phyloP scores from a whole-genome alignment of 2,888 invertebrate genomes.

The Spodoptera littoralis region DNA sequence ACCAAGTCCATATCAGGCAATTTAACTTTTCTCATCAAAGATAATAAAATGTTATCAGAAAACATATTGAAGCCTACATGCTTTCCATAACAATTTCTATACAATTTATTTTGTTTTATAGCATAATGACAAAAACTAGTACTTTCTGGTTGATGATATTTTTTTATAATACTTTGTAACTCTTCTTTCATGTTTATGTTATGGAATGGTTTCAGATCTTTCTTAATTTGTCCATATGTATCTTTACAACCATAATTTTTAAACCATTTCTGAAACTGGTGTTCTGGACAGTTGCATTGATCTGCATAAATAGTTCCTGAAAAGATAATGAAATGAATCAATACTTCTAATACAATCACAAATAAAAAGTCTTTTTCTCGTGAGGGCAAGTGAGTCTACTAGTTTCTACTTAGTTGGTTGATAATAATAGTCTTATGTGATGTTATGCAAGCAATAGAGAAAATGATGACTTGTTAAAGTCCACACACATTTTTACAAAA shows the following conservation, averaged over 20 bases:
- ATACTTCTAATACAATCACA: no score
- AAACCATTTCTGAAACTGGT: slow-evolving; percentile 90
- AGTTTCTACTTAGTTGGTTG: no score
- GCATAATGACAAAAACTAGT: slow-evolving; percentile 97
- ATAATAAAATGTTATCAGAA: slow-evolving; percentile 95
- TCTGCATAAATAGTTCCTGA: slow-evolving; percentile 93
- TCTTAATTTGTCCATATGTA: slow-evolving; percentile 91
- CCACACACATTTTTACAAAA: no score
- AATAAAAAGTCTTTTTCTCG: no score
- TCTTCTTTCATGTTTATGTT: slow-evolving; percentile 91
- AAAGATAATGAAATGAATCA: slow-evolving; percentile 44
- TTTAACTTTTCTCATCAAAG: slow-evolving; percentile 93
- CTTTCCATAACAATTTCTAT: slow-evolving; percentile 97
- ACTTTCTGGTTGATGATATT: slow-evolving; percentile 93
- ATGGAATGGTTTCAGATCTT: slow-evolving; percentile 92
- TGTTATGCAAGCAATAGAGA: no score
- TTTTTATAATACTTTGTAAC: slow-evolving; percentile 90
- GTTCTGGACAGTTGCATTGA: slow-evolving; percentile 94
- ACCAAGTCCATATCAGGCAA: slow-evolving; percentile 97
- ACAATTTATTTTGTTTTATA: slow-evolving; percentile 94
- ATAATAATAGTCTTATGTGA: no score
- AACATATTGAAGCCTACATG: slow-evolving; percentile 99
- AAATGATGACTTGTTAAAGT: no score
- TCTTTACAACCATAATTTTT: slow-evolving; percentile 90
- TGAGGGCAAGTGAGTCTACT: no score